Evolutionary conservation across 2,113 vertebrate species (phyloP).

Genomic region (Corvus cornix): DNA sequence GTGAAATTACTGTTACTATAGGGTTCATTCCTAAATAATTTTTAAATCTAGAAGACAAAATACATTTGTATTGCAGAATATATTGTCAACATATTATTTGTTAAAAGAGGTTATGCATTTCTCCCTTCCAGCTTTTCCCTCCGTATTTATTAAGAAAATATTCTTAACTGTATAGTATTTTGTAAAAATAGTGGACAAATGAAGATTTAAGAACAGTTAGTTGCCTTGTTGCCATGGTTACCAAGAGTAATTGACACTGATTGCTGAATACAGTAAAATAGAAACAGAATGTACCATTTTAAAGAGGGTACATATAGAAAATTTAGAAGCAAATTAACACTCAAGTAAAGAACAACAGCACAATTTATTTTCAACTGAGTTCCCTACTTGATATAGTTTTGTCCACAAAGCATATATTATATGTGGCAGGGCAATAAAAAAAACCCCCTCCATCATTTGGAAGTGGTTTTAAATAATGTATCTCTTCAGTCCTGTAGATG

Average conservation of each 20-base stretch:
- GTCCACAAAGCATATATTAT: slow-evolving; percentile 29
- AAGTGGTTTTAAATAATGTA: slow-evolving; percentile 57
- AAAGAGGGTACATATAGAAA: slow-evolving; percentile 57
- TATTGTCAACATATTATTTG: neutral
- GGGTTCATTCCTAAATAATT: neutral
- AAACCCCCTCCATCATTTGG: neutral
- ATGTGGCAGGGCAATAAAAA: neutral
- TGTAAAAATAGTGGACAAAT: slow-evolving; percentile 75
- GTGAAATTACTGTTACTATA: neutral
- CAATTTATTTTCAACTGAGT: slow-evolving; percentile 35
- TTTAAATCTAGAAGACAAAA: neutral
- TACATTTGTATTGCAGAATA: neutral
- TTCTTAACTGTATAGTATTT: slow-evolving; percentile 50
- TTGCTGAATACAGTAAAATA: slow-evolving; percentile 72
- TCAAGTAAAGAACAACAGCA: neutral
- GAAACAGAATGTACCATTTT: slow-evolving; percentile 71
- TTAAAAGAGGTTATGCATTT: slow-evolving; percentile 9
- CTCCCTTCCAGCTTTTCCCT: neutral
- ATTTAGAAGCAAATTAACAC: slow-evolving; percentile 62
- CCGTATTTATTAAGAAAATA: slow-evolving; percentile 15
- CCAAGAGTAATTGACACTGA: slow-evolving; percentile 75
- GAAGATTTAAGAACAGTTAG: slow-evolving; percentile 74
- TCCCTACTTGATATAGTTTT: slow-evolving; percentile 28
- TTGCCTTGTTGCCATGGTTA: slow-evolving; percentile 73
- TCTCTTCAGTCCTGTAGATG: neutral